These are phyloP conservation scores for Dasyornis broadbenti DNA, from an alignment of 2,113 vertebrate genomes.

Conservation along the genomic window DNA sequence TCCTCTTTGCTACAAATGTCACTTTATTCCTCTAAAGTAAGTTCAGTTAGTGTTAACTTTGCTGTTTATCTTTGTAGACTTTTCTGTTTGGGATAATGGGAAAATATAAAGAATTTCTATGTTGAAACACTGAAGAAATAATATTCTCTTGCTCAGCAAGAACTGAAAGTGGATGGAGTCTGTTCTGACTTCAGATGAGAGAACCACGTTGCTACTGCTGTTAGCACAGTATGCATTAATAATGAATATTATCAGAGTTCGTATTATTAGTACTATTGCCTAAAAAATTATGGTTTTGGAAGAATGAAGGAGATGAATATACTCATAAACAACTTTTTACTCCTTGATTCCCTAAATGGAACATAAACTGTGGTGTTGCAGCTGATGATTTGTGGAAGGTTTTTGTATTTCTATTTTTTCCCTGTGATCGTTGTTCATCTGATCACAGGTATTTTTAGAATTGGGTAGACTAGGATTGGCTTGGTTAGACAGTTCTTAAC, in stretches of 20 bases:
- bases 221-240: not conserved
- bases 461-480: not conserved
- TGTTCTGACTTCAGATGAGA: not conserved
- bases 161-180: not conserved
- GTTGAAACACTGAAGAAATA: not conserved
- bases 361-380: not conserved
- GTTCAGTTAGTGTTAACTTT: not conserved
- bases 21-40: not conserved
- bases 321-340: not conserved
- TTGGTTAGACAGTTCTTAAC: not conserved
- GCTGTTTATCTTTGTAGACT: not conserved
- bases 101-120: not conserved
- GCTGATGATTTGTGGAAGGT: not conserved
- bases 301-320: not conserved
- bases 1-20: not conserved
- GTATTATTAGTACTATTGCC: not conserved
- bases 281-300: not conserved
- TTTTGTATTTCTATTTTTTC: not conserved
- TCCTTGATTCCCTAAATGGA: not conserved
- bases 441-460: not conserved
- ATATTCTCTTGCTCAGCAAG: not conserved
- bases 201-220: not conserved
- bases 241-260: not conserved
- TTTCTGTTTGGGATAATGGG: not conserved
- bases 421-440: not conserved